Percentiles rank a stretch among this genome's conserved stretches.
phyloP scores from a whole-genome alignment of 53 echinoderm and acorn worm species.

The Arbacia lixula region DNA sequence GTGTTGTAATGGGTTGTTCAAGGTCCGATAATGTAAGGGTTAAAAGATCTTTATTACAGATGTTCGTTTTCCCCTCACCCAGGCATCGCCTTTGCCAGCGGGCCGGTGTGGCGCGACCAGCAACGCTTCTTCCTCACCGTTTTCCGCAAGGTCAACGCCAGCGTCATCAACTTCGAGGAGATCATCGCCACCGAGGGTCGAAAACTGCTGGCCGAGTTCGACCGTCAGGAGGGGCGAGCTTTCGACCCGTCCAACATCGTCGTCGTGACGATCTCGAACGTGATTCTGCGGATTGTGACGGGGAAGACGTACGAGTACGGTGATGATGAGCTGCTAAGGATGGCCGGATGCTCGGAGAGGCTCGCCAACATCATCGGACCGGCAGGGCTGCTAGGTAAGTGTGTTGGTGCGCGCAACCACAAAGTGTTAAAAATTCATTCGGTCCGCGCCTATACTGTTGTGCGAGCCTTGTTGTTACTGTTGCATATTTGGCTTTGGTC shows the following conservation, averaged over 20 bases:
- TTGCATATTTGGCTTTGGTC: no score
- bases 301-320: conserved; percentile 36
- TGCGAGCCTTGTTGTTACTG: no score
- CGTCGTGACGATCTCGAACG: conserved; percentile 61
- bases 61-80: background rate
- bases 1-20: no score
- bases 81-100: conserved; percentile 56
- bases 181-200: conserved; percentile 18
- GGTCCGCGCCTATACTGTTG: no score
- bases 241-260: conserved; percentile 44
- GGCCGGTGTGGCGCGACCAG: conserved; percentile 32
- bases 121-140: conserved; percentile 45
- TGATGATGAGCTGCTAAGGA: conserved; percentile 6
- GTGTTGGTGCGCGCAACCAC: no score
- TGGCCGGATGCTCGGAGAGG: conserved; percentile 34
- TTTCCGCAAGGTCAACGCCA: conserved; percentile 39
- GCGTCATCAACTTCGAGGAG: conserved; percentile 44
- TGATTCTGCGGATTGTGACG: conserved; percentile 46
- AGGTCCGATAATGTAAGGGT: no score
- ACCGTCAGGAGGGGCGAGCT: background rate
- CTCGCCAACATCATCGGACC: conserved; percentile 52
- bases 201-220: conserved; percentile 18
- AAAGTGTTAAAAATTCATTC: no score
- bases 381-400: conserved; percentile 38
- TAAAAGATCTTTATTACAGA: no score